Evolutionary conservation across 2,888 invertebrate species (phyloP).

Genomic region (Spodoptera exigua): DNA sequence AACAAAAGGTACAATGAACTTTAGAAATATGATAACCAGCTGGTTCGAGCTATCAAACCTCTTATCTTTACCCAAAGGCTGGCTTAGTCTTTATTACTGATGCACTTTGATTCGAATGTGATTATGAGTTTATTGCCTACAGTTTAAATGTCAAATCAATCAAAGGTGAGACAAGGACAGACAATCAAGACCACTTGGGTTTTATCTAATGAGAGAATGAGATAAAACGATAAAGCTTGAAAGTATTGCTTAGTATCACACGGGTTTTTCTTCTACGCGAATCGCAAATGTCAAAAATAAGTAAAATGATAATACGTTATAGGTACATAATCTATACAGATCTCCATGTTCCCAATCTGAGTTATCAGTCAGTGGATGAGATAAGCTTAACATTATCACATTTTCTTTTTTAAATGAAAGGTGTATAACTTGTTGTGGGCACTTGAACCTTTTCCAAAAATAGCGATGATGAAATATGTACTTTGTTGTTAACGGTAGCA

Average conservation of each 20-base stretch:
- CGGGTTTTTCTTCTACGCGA: conserved; percentile 13
- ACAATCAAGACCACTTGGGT: background rate
- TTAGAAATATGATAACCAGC: conserved; percentile 2
- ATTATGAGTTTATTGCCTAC: conserved; percentile 13
- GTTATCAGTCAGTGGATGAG: conserved; percentile 14
- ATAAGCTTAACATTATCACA: background rate
- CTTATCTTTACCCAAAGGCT: conserved; percentile 11
- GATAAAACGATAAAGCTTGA: background rate
- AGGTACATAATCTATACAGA: conserved; percentile 1
- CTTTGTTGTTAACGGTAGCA: too few relatives aligned
- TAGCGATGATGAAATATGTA: background rate
- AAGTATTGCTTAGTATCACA: background rate
- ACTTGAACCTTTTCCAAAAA: background rate
- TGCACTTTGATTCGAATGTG: conserved; percentile 30
- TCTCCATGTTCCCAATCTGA: background rate
- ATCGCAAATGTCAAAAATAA: conserved; percentile 12
- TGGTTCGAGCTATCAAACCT: background rate
- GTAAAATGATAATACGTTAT: conserved; percentile 7
- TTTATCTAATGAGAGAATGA: background rate
- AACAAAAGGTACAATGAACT: conserved; percentile 16
- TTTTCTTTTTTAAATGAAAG: conserved; percentile 3
- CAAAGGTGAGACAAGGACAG: conserved; percentile 1
- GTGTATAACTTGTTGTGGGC: background rate
- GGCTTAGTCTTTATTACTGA: conserved; percentile 22
- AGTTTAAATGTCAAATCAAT: background rate